phyloP scores from a whole-genome alignment of 23 tunicate genomes.

The Botrylloides violaceus region DNA sequence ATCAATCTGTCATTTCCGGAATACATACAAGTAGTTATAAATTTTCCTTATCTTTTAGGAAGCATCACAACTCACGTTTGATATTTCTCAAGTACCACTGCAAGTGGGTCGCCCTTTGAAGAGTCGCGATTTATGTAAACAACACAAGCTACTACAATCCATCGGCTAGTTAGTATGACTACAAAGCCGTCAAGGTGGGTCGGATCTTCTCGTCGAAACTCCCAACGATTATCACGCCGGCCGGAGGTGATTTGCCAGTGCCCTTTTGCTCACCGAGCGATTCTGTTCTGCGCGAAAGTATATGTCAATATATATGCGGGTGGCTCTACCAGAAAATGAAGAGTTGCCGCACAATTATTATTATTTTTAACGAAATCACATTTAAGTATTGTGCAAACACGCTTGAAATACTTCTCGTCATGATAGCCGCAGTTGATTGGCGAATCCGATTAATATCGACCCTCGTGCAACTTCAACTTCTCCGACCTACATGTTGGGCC shows the following conservation, averaged over 20 bases:
- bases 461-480: too few species aligned
- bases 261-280: background rate
- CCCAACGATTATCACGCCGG: background rate
- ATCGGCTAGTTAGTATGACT: background rate
- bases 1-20: background rate
- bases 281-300: too few species aligned
- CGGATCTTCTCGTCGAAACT: background rate
- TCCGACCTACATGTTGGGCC: too few species aligned
- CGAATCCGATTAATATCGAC: too few species aligned
- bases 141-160: background rate
- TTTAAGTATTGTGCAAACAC: too few species aligned
- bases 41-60: background rate
- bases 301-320: too few species aligned
- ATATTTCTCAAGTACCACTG: background rate
- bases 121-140: background rate
- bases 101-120: background rate
- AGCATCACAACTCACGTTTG: background rate
- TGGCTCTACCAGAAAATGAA: too few species aligned
- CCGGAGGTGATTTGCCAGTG: background rate
- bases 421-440: too few species aligned
- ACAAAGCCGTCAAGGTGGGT: constrained; percentile 2
- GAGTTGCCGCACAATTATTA: too few species aligned
- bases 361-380: too few species aligned
- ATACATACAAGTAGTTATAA: background rate
- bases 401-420: too few species aligned